Evolutionary conservation across 2,797 vertebrate genomes (phyloP).

Genomic region (Sebastes itinus): DNA sequence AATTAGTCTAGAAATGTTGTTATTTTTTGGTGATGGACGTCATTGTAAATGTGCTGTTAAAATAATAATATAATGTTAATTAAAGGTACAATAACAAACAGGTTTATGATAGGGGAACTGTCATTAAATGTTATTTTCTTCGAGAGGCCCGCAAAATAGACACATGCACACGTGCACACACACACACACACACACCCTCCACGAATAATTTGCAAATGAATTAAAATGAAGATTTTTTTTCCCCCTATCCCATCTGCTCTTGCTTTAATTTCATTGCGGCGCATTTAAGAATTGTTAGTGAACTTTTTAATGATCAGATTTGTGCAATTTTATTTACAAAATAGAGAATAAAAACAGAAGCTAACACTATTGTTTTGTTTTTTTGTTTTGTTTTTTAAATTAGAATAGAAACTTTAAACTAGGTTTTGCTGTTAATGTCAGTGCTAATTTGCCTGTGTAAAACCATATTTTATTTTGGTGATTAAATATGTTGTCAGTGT

Average conservation of each 20-base stretch:
- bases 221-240: background rate
- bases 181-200: too few relatives aligned
- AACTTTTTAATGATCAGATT: background rate
- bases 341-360: background rate
- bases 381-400: background rate
- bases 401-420: background rate
- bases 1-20: background rate
- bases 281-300: background rate
- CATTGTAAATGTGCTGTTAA: background rate
- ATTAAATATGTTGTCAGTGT: background rate
- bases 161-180: background rate
- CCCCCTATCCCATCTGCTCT: rapidly evolving
- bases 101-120: background rate
- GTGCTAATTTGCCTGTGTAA: background rate
- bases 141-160: background rate
- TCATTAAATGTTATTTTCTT: background rate
- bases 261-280: background rate
- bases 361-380: background rate
- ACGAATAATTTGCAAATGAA: background rate
- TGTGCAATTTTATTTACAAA: background rate
- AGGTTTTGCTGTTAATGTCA: background rate
- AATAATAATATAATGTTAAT: background rate
- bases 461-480: background rate
- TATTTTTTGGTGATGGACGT: too few relatives aligned
- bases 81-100: background rate